Evolutionary conservation across 2,113 vertebrate species (phyloP).

Genomic region (Oncorhynchus clarkii): DNA sequence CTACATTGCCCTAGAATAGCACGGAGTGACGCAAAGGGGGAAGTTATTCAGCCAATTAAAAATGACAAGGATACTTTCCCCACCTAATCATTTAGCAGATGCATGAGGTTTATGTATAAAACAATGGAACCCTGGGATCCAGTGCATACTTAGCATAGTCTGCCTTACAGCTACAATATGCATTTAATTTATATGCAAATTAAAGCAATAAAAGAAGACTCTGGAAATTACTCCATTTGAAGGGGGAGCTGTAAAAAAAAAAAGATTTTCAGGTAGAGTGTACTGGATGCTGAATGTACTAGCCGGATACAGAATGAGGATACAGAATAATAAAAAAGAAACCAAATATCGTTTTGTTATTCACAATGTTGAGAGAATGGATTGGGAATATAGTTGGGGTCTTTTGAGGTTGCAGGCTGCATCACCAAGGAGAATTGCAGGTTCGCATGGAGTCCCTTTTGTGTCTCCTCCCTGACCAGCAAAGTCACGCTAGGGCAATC

Average conservation of each 20-base stretch:
- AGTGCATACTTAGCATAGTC: slow-evolving; percentile 82
- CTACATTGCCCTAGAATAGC: neutral
- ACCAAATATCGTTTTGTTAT: neutral
- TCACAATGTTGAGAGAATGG: slow-evolving; percentile 28
- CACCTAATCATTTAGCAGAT: slow-evolving; percentile 64
- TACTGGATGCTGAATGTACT: neutral
- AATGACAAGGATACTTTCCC: slow-evolving; percentile 59
- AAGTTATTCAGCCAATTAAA: slow-evolving; percentile 91
- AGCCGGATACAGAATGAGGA: neutral
- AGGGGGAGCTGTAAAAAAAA: slow-evolving; percentile 37
- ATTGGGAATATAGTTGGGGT: slow-evolving; percentile 48
- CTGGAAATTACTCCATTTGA: slow-evolving; percentile 86
- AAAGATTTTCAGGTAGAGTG: neutral
- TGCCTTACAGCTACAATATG: slow-evolving; percentile 96
- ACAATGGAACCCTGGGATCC: slow-evolving; percentile 86
- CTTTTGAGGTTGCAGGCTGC: slow-evolving; percentile 64
- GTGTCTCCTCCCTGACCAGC: slow-evolving; percentile 72
- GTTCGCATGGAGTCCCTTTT: slow-evolving; percentile 71
- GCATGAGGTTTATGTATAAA: slow-evolving; percentile 85
- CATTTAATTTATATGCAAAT: slow-evolving; percentile 99
- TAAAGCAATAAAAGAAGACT: slow-evolving; percentile 92
- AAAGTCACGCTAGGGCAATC: slow-evolving; percentile 81
- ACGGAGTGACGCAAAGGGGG: slow-evolving; percentile 44
- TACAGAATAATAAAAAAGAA: neutral
- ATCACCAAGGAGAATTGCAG: slow-evolving; percentile 79